Conservation (phyloP, 64 coral and sea anemone genomes). For the Stichodactyla mertensii region DNA sequence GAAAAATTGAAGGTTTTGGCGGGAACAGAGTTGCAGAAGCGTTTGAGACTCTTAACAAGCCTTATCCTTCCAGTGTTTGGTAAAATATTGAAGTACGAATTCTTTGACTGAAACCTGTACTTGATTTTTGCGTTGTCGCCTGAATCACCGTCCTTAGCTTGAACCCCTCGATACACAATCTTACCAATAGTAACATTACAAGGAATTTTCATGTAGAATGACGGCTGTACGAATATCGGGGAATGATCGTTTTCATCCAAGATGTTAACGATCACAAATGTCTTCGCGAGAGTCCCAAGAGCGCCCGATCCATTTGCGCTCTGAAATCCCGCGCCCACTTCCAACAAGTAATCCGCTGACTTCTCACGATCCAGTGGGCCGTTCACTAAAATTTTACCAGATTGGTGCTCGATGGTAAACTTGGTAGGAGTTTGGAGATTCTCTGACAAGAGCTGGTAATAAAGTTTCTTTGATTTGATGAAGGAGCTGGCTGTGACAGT, state of each 20-base stretch:
- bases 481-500: conserved; percentile 62
- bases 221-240: conserved; percentile 38
- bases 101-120: conserved; percentile 59
- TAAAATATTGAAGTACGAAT: conserved; percentile 63
- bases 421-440: conserved; percentile 55
- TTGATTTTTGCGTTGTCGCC: conserved; percentile 42
- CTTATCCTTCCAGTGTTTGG: conserved; percentile 53
- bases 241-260: conserved; percentile 46
- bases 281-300: conserved; percentile 4
- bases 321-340: conserved; percentile 51
- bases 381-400: conserved; percentile 60
- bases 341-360: conserved; percentile 49
- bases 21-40: conserved; percentile 31
- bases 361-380: conserved; percentile 45
- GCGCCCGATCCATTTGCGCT: conserved; percentile 19
- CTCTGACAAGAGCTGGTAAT: conserved; percentile 63
- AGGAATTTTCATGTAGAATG: conserved; percentile 55
- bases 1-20: conserved; percentile 24
- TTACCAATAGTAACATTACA: conserved; percentile 65
- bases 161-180: conserved; percentile 46
- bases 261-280: conserved; percentile 67
- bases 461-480: conserved; percentile 23
- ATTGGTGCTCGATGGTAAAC: conserved; percentile 58
- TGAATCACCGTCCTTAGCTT: conserved; percentile 24
- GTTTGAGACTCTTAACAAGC: conserved; percentile 17